Percentiles rank a stretch among this genome's conserved stretches.
phyloP scores from a whole-genome alignment of 2,797 vertebrate genomes.

The Chaetodon trifasciatus region DNA sequence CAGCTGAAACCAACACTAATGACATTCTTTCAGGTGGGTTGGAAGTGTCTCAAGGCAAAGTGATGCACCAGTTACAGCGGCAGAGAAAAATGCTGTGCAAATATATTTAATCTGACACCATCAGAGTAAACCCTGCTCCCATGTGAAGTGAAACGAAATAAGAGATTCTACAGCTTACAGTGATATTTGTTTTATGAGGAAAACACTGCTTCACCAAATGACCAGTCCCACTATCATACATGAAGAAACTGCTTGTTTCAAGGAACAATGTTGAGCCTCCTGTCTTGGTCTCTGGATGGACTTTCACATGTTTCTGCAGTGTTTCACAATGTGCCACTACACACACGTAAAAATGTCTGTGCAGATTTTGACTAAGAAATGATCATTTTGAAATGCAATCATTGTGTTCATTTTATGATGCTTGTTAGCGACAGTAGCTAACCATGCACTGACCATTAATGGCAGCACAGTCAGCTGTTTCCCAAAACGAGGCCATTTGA shows the following conservation, averaged over 20 bases:
- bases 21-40: slow-evolving; percentile 61
- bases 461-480: background rate
- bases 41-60: slow-evolving; percentile 45
- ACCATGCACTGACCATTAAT: background rate
- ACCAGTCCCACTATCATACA: background rate
- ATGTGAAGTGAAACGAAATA: slow-evolving; percentile 1
- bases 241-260: background rate
- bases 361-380: background rate
- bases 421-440: background rate
- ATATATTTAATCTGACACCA: slow-evolving; percentile 32
- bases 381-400: background rate
- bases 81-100: slow-evolving; percentile 24
- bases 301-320: background rate
- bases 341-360: background rate
- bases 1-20: slow-evolving; percentile 61
- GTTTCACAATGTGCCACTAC: background rate
- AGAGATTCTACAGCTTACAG: background rate
- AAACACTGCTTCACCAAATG: background rate
- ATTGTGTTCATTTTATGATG: background rate
- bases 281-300: background rate
- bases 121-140: slow-evolving; percentile 28
- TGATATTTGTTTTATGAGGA: slow-evolving; percentile 14
- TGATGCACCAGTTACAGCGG: slow-evolving; percentile 19
- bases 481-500: background rate
- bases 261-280: background rate